Evolutionary conservation across 2,888 invertebrate species (phyloP), one percentile per base, ranked within the genome.

Genomic region (Matsumyia berberina): DNA sequence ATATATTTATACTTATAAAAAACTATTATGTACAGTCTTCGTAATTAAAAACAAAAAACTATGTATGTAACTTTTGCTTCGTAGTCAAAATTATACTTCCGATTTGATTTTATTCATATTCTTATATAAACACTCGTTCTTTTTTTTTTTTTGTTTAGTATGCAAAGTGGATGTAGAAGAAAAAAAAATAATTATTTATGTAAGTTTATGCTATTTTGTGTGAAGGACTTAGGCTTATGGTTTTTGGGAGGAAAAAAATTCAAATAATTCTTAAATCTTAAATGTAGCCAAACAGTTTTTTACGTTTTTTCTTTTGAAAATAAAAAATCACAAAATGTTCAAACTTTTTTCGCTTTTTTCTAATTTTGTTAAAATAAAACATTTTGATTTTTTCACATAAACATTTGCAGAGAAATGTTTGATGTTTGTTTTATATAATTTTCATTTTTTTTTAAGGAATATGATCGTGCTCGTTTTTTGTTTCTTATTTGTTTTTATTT

Each of bases 391-490:
- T 64, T 57, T 66, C 67, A 78, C 60, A 55, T 70, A 57, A 79
- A 85, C 74, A 80, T 80, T 79, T 39, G 42, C 49, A 46, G 76
- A 70, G 76, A 80, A 80, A 80, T 86, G 86, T 76, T 77, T 60
- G 46, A 37, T 51, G 12, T 55, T 44, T 60, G 15, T 66, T 80
- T 80, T 76, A 72, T 86, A 81, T 86, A 86, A 86, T 67, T 80
- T 86, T 24, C 24, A 24, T 24, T 73, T 86, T 87, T 85, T 86
- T 87, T 88, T 88, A 88, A 89, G 89, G 89, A 89, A 89, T 89
- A 89, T 89, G 88, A 88, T 88, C 89, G 89, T 89, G 89, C 89
- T 89, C 89, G 87, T 89, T 88, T 86, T 87, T 87, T 86, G 88
- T 88, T 87, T 86, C 83, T 85, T 87, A 77, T 85, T 74, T 51